phyloP scores from a whole-genome alignment of 2,888 invertebrate genomes.

The Lumbricus terrestris region DNA sequence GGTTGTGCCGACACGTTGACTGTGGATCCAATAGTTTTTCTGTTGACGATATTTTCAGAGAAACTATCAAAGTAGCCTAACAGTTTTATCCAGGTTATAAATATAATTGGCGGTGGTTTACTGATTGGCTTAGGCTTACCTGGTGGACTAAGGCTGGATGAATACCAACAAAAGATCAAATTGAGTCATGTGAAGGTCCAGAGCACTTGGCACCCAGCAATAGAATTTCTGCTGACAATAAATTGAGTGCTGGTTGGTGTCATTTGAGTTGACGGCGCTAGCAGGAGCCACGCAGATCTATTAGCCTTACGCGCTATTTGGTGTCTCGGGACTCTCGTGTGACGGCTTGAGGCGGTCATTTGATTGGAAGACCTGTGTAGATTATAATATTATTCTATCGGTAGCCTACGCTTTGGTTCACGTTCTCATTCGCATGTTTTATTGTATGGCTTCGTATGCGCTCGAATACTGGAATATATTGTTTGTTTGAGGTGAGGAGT shows the following conservation, averaged over 20 bases:
- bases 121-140: no score
- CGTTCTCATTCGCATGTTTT: background rate
- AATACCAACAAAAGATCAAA: no score
- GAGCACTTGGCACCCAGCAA: background rate
- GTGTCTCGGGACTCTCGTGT: background rate
- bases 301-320: no score
- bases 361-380: background rate
- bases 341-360: background rate
- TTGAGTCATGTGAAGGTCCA: no score
- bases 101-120: background rate
- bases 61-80: background rate
- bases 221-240: background rate
- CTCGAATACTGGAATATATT: background rate
- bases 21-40: background rate
- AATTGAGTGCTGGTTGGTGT: background rate
- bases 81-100: background rate
- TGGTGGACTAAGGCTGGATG: no score
- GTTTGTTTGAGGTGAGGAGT: background rate
- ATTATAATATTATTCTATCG: background rate
- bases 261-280: background rate
- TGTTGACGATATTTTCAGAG: background rate
- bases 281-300: no score
- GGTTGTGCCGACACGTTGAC: background rate
- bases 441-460: background rate
- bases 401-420: background rate